A percentile compares a stretch with the other conserved stretches of the same genome.
phyloP scores from a whole-genome alignment of 2,797 vertebrate species.

The Sebastes miniatus region DNA sequence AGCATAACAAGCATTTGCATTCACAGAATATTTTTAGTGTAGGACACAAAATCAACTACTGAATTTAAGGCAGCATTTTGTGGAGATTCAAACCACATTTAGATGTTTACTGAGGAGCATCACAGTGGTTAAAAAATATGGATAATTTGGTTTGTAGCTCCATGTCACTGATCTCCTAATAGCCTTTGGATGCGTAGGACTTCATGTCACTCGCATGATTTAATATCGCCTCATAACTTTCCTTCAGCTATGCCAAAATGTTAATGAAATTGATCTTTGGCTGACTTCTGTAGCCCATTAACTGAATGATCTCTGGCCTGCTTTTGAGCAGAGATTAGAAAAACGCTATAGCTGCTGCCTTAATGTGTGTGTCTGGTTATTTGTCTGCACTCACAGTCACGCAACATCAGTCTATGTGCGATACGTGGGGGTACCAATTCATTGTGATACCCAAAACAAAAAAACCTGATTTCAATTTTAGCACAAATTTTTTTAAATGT shows the following conservation, averaged over 20 bases:
- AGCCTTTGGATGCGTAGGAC: conserved; percentile 26
- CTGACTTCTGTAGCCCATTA: conserved; percentile 49
- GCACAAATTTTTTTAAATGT: not conserved
- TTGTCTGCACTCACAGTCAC: not conserved
- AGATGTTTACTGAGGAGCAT: not conserved
- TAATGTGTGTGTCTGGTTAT: not conserved
- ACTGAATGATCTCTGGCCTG: conserved; percentile 32
- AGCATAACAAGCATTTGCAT: conserved; percentile 58
- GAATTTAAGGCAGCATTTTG: not conserved
- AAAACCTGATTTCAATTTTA: conserved; percentile 18
- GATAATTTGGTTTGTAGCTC: conserved; percentile 3
- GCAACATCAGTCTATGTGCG: rapidly evolving
- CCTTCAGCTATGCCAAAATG: conserved; percentile 46
- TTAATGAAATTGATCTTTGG: conserved; percentile 64
- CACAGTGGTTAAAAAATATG: not conserved
- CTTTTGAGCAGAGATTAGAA: conserved; percentile 41
- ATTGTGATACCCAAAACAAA: not conserved
- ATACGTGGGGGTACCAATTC: not conserved
- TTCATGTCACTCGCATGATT: conserved; percentile 47
- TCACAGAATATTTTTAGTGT: conserved; percentile 62
- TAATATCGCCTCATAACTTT: conserved; percentile 46
- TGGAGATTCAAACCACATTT: not conserved
- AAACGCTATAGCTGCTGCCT: not conserved
- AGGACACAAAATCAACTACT: conserved; percentile 19
- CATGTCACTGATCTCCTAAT: conserved; percentile 36